phyloP scores from a whole-genome alignment of 1,140 invertebrate genomes.

The Druon quercuslanigerum region DNA sequence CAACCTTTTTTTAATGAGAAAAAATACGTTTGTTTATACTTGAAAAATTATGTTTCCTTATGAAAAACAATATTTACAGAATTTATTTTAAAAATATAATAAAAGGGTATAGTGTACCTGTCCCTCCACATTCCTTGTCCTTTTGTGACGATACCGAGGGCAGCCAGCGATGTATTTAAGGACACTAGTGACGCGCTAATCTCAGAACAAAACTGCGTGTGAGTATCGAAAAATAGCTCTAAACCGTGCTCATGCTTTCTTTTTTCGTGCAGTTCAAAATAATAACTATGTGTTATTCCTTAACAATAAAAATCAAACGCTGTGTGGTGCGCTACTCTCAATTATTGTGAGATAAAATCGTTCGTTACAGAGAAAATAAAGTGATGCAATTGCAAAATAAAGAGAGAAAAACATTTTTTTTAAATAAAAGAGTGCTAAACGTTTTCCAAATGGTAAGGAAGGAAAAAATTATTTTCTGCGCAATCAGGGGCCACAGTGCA shows the following conservation, averaged over 20 bases:
- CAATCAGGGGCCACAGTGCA: no score
- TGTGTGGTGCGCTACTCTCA: slow-evolving; percentile 29
- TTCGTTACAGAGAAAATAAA: slow-evolving; percentile 4
- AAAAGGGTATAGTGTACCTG: slow-evolving; percentile 74
- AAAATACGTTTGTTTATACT: background rate
- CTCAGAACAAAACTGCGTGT: slow-evolving; percentile 73
- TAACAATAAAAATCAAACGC: slow-evolving; percentile 51
- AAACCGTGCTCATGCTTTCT: slow-evolving; percentile 66
- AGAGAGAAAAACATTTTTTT: background rate
- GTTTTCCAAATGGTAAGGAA: background rate
- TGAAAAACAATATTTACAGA: slow-evolving; percentile 30
- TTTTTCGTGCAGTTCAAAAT: slow-evolving; percentile 54
- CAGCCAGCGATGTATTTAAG: slow-evolving; percentile 74
- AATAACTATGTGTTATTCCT: slow-evolving; percentile 47
- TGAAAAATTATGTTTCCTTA: background rate
- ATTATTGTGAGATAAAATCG: slow-evolving; percentile 10
- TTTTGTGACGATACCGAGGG: slow-evolving; percentile 73
- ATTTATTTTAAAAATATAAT: slow-evolving; percentile 42
- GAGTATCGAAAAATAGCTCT: slow-evolving; percentile 63
- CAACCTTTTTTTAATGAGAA: background rate
- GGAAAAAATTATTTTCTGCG: background rate
- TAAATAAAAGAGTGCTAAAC: background rate
- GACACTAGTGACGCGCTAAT: slow-evolving; percentile 74
- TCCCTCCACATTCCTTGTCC: slow-evolving; percentile 78
- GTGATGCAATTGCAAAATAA: slow-evolving; percentile 15